Evolutionary conservation across 2,888 invertebrate genomes (phyloP), one percentile per base, ranked within the genome.

Genomic region (Pheosia tremula): DNA sequence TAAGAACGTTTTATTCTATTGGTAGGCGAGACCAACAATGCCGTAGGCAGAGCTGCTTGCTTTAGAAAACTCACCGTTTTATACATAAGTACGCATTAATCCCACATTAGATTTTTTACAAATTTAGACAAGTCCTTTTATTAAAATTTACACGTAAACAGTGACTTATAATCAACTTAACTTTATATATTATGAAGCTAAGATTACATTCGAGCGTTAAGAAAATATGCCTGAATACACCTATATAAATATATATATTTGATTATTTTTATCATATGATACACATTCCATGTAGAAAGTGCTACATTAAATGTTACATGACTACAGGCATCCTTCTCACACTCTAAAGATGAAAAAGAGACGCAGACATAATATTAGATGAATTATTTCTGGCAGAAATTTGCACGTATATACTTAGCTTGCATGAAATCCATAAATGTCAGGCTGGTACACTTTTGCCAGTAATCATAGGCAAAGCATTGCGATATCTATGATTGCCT

Each of bases 211-310:
- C 68, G 78, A 81, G 79, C 77, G 77, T 70, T 81, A 82, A 80
- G 82, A 83, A 81, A 82, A 82, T 83, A 82, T 75, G 72, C 72
- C 74, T 78, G 60, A 71, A 66, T 53, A 53, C 38, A 53, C 11
- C 4, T 50, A 24, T 50, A 64, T 57, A 24, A 1, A 24, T 24
- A 24, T 24, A 24, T 67, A 66, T 63, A 63, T 69, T 60, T 71
- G 68, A 70, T 71, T 70, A 68, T 71, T 61, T 64, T 66, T 67
- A 64, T 69, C 74, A 47, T 50, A 50, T 68, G 53, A 66, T 76
- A 77, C 69, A 81, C 72, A 71, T 68, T 68, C 73, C 64, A 58
- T 63, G 56, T 69, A 52, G 62, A 64, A 68, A 72, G 67, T 67
- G 41, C 58, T 61, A 47, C 47, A 56, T 47, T 41, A 41, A 59